Percentiles rank a stretch among this genome's conserved stretches.
phyloP scores from a whole-genome alignment of 2,888 invertebrate genomes.

The Tethea ocularis region DNA sequence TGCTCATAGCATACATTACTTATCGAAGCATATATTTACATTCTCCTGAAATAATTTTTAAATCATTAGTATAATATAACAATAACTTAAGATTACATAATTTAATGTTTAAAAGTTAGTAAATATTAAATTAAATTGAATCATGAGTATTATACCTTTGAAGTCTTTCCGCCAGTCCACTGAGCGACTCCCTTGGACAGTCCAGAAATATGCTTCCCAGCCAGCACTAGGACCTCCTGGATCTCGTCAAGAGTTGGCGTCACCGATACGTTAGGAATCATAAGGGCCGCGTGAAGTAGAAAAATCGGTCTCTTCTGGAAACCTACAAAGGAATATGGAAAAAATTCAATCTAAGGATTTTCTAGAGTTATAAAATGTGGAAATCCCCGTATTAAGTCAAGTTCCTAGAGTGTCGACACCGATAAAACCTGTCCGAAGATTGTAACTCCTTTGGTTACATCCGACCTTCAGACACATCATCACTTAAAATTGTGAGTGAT shows the following conservation, averaged over 20 bases:
- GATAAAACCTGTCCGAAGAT: too few species aligned
- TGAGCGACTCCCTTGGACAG: conserved; percentile 95
- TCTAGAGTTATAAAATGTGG: too few species aligned
- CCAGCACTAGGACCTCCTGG: conserved; percentile 92
- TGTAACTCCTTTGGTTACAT: too few species aligned
- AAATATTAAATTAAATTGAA: too few species aligned
- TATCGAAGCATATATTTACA: conserved; percentile 15
- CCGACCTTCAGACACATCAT: too few species aligned
- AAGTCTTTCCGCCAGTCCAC: conserved; percentile 91
- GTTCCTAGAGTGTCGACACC: too few species aligned
- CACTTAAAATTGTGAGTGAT: too few species aligned
- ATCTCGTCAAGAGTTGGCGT: conserved; percentile 95
- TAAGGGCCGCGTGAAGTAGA: conserved; percentile 90
- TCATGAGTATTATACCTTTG: conserved; percentile 52
- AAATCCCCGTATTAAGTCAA: too few species aligned
- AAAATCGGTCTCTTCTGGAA: conserved; percentile 87
- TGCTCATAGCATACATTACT: conserved; percentile 1
- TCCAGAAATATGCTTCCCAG: conserved; percentile 93
- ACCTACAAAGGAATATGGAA: too few species aligned
- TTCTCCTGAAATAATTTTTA: conserved; percentile 9
- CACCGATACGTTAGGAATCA: conserved; percentile 94
- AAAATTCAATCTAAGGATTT: too few species aligned
- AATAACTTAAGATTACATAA: too few species aligned
- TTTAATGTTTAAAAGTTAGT: too few species aligned
- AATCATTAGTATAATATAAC: neutral